Percentiles rank a stretch among this genome's conserved stretches.
Conservation (phyloP, 2,113 vertebrate species). For the Hyla sarda region DNA sequence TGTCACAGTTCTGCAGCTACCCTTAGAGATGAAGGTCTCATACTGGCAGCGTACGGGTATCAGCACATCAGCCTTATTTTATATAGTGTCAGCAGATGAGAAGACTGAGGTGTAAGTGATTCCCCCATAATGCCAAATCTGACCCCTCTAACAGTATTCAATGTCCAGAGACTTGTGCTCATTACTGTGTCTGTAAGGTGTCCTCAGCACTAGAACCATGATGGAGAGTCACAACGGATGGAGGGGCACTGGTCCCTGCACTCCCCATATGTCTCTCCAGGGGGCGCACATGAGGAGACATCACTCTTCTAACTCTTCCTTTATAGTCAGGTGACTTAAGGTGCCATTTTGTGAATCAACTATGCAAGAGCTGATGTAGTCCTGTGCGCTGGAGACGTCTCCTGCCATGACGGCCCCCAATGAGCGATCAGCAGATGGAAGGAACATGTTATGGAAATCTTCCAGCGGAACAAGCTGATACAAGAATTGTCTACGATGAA, state of each 20-base stretch:
- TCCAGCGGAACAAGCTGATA: background rate
- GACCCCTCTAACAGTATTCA: background rate
- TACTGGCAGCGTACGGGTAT: background rate
- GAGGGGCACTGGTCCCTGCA: background rate
- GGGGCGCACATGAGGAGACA: background rate
- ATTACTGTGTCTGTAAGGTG: background rate
- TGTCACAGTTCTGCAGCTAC: background rate
- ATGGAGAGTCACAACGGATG: no score
- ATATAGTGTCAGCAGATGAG: background rate
- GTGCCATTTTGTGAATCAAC: background rate
- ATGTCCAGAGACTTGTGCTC: background rate
- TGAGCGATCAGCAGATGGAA: background rate
- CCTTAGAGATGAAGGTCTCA: background rate
- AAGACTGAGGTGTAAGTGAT: background rate
- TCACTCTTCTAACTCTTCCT: background rate
- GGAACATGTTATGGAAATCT: constrained; percentile 8
- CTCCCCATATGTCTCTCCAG: background rate
- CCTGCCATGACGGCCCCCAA: background rate
- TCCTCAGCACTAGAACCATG: background rate
- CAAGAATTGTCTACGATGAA: background rate
- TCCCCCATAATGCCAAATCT: background rate
- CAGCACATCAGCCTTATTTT: background rate
- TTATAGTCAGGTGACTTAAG: background rate
- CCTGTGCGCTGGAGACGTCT: background rate
- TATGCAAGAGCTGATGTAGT: background rate